phyloP scores from a whole-genome alignment of 2,888 invertebrate species.

The Drosophila engyochracea region DNA sequence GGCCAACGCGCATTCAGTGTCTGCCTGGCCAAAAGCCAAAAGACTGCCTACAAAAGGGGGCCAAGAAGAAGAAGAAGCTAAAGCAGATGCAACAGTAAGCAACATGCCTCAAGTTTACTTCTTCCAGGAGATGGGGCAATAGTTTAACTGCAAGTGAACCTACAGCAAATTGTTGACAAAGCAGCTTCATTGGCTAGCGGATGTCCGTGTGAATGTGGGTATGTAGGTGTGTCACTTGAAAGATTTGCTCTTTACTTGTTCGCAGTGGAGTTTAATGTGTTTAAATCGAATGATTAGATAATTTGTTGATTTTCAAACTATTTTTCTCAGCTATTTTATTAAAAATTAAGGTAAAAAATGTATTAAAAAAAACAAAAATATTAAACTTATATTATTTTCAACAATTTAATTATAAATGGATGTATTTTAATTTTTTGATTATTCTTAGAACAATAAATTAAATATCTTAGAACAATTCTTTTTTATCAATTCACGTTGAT shows the following conservation, averaged over 20 bases:
- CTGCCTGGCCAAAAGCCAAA: constrained; percentile 55
- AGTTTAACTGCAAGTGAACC: constrained; percentile 54
- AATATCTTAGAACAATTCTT: background rate
- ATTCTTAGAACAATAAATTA: background rate
- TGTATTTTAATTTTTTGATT: background rate
- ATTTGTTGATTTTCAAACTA: constrained; percentile 9
- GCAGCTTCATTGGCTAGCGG: constrained; percentile 27
- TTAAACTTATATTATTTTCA: background rate
- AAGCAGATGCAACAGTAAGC: constrained; percentile 14
- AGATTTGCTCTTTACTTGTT: constrained; percentile 8
- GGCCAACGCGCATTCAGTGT: constrained; percentile 70
- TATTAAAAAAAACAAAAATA: background rate
- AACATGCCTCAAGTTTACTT: constrained; percentile 35
- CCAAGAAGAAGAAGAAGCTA: background rate
- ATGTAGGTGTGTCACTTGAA: constrained; percentile 5
- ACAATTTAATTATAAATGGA: background rate
- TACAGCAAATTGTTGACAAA: constrained; percentile 56
- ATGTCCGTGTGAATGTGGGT: background rate
- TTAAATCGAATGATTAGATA: constrained; percentile 24
- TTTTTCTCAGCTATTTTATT: background rate
- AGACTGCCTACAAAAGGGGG: constrained; percentile 32
- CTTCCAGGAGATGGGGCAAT: constrained; percentile 46
- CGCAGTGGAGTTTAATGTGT: constrained; percentile 10
- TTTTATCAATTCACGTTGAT: background rate
- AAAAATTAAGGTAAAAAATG: background rate